These are phyloP conservation scores for Pseudomyrmex concolor DNA, from an alignment of 1,140 invertebrate genomes.

Conservation along the genomic window DNA sequence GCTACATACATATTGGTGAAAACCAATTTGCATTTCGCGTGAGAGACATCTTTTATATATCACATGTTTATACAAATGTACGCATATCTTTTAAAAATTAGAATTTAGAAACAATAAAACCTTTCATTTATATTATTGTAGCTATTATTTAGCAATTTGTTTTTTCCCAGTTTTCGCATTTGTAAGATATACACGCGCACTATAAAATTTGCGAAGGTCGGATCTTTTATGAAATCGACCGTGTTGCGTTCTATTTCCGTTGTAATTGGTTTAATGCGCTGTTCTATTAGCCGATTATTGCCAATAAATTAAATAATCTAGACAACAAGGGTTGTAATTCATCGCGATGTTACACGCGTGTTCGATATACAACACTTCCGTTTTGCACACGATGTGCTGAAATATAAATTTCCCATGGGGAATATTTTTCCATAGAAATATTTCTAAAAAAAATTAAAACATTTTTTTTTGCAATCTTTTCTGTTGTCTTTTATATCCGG, in stretches of 20 bases:
- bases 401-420: no score
- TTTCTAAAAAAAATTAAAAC: no score
- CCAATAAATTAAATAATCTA: conserved; percentile 10
- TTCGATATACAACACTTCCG: no score
- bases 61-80: conserved; percentile 23
- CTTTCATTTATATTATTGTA: not conserved
- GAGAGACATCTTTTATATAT: conserved; percentile 3
- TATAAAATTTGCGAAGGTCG: conserved; percentile 33
- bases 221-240: conserved; percentile 19
- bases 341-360: not conserved
- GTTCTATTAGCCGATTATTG: conserved; percentile 40
- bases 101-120: conserved; percentile 13
- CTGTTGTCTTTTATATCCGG: no score
- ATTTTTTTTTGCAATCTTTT: no score
- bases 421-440: no score
- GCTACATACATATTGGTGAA: not conserved
- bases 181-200: not conserved
- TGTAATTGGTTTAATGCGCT: conserved; percentile 39
- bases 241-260: conserved; percentile 16
- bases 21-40: not conserved
- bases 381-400: no score
- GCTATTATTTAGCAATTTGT: no score
- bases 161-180: not conserved
- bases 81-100: conserved; percentile 37
- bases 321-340: conserved; percentile 13